Conservation (phyloP, 2,888 invertebrate species). For the Bembecia ichneumoniformis region DNA sequence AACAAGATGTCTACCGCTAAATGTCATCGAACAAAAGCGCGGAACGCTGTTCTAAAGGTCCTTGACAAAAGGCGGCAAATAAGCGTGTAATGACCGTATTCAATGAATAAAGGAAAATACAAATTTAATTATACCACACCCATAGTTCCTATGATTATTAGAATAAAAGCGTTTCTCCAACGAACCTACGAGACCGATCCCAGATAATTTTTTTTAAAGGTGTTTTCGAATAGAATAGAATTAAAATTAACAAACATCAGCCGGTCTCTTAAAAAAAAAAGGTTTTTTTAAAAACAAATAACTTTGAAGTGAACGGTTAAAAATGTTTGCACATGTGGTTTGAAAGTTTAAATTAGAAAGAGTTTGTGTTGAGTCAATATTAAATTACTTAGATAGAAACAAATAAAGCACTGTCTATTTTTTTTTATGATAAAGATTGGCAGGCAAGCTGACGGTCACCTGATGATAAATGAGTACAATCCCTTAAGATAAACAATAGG, state of each 20-base stretch:
- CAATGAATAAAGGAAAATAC: constrained; percentile 38
- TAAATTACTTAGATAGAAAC: no score
- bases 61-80: constrained; percentile 52
- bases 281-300: constrained; percentile 4
- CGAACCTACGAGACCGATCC: constrained; percentile 1
- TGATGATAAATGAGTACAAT: no score
- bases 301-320: constrained; percentile 10
- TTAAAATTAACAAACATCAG: constrained; percentile 41
- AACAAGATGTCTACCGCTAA: constrained; percentile 62
- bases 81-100: constrained; percentile 64
- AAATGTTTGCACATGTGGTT: constrained; percentile 25
- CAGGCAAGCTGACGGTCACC: no score
- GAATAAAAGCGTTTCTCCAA: constrained; percentile 8
- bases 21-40: constrained; percentile 46
- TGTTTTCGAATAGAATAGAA: constrained; percentile 26
- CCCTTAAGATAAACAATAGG: no score
- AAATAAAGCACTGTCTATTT: no score
- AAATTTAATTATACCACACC: not conserved
- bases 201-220: constrained; percentile 12
- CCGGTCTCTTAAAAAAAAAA: constrained; percentile 18
- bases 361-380: no score
- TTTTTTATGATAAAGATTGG: no score
- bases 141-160: constrained; percentile 3
- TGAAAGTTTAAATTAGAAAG: constrained; percentile 3
- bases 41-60: constrained; percentile 31